phyloP scores from a whole-genome alignment of 2,888 invertebrate species.

The Thalpophila matura region DNA sequence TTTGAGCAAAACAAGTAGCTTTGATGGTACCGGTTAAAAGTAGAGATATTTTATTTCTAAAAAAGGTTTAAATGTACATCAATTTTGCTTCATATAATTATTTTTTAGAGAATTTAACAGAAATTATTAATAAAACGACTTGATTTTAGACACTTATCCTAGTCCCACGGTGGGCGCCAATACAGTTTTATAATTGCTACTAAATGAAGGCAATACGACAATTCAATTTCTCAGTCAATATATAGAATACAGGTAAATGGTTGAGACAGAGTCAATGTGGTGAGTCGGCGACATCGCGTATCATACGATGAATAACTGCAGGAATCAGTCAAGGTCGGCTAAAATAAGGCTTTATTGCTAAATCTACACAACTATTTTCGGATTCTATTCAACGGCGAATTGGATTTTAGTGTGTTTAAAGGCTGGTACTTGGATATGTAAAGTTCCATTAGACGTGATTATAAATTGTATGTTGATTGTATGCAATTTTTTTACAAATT shows the following conservation, averaged over 20 bases:
- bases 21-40: constrained; percentile 23
- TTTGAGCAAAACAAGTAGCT: constrained; percentile 50
- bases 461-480: no score
- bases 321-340: constrained; percentile 75
- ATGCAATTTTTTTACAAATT: no score
- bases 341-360: constrained; percentile 74
- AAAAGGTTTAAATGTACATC: background rate
- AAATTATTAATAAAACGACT: background rate
- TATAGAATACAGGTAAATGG: constrained; percentile 54
- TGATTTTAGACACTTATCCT: background rate
- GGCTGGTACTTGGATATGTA: background rate
- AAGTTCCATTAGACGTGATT: no score
- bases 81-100: background rate
- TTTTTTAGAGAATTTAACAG: background rate
- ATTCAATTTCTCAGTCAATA: constrained; percentile 36
- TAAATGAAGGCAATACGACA: constrained; percentile 30
- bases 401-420: constrained; percentile 21
- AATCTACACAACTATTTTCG: constrained; percentile 70
- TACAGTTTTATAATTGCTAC: constrained; percentile 38
- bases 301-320: constrained; percentile 74
- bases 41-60: background rate
- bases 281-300: constrained; percentile 78
- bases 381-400: constrained; percentile 42
- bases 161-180: constrained; percentile 57
- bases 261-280: constrained; percentile 55